Base-by-base conservation (phyloP, 2,113 vertebrate species). In the Oncorhynchus mykiss region DNA sequence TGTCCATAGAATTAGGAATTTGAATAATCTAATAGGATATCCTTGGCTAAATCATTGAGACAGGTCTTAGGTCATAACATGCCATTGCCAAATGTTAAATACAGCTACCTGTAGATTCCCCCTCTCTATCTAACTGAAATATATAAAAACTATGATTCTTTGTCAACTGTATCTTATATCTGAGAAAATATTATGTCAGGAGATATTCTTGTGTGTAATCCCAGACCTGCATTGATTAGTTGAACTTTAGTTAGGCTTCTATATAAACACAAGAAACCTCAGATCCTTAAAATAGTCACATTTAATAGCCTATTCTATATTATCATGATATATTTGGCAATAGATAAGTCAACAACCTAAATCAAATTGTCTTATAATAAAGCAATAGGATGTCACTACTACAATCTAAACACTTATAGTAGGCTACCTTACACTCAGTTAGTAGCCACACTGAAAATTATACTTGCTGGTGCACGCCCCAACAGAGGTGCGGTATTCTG, bases 391-490 rank as follows among this genome's bases (percentile, higher is more conserved):
- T 34, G 18, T 18, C 16, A 45, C 18, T 68, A 31, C 18, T 68
- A 18, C 29, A 31, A 34, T 9, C 18, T n/a, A 20, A 34, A 45
- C 39, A 45, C 9, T 0, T 39, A 45, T 11, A 45, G 39, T 39
- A n/a, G 4, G 31, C 18, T 20, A 29, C 67, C 14, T n/a, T 67
- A 29, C 27, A 8, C 8, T 54, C 51, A 67, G 24, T 67, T 5
- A 29, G 13, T 18, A 18, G 5, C 14, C 67, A 68, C 18, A 27
- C 65, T 67, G 67, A 34, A 67, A 70, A 14, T 72, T n/a, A 18
- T 39, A 65, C 69, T 62, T 31, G 18, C 45, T 49, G 86, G 83
- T 88, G 78, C 88, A 88, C 87, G 85, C 90, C 83, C 89, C 85
- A 5, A 75, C 74, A 86, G 80, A 76, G 67, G 76, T 83, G 73